A percentile compares a stretch with the other conserved stretches of the same genome.
These are phyloP conservation scores for Geotrypetes seraphini DNA, from an alignment of 2,797 vertebrate species.

Conservation along the genomic window DNA sequence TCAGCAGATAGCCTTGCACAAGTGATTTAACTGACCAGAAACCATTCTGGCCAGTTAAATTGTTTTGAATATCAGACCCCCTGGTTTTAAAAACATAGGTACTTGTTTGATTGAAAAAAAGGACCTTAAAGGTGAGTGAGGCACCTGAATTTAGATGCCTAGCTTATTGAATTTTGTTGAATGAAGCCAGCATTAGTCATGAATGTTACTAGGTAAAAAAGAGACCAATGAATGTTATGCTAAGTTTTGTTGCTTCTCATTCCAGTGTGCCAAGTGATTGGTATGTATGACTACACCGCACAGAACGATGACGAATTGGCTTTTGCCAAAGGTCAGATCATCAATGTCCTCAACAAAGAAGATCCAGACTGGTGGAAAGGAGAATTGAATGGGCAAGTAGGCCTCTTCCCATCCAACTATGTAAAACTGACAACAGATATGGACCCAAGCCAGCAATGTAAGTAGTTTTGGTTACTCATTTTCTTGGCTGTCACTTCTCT, in stretches of 20 bases:
- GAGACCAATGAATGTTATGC: too few species aligned
- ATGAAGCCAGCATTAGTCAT: too few species aligned
- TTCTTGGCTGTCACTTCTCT: slow-evolving; percentile 15
- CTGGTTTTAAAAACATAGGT: too few species aligned
- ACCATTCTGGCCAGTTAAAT: too few species aligned
- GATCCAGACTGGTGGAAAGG: slow-evolving; percentile 99
- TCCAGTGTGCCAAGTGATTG: slow-evolving; percentile 93
- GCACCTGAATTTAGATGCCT: too few species aligned
- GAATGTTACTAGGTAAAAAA: too few species aligned
- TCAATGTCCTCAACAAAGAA: slow-evolving; percentile 90
- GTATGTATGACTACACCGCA: slow-evolving; percentile 94
- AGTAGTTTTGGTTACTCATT: slow-evolving; percentile 50
- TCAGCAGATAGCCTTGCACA: too few species aligned
- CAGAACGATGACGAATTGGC: slow-evolving; percentile 97
- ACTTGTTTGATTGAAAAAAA: too few species aligned
- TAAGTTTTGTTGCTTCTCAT: slow-evolving; percentile 23
- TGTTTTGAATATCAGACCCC: too few species aligned
- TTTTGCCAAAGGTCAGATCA: slow-evolving; percentile 92
- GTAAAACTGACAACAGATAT: slow-evolving; percentile 93
- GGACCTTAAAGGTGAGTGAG: too few species aligned
- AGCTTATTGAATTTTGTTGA: slow-evolving; percentile 2
- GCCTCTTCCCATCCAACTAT: slow-evolving; percentile 96
- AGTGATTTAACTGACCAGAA: too few species aligned
- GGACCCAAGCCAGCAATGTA: slow-evolving; percentile 97
- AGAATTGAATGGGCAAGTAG: slow-evolving; percentile 83